A percentile compares a stretch with the other conserved stretches of the same genome.
Conservation (phyloP, 2,888 invertebrate genomes). For the Hofmannophila pseudospretella region DNA sequence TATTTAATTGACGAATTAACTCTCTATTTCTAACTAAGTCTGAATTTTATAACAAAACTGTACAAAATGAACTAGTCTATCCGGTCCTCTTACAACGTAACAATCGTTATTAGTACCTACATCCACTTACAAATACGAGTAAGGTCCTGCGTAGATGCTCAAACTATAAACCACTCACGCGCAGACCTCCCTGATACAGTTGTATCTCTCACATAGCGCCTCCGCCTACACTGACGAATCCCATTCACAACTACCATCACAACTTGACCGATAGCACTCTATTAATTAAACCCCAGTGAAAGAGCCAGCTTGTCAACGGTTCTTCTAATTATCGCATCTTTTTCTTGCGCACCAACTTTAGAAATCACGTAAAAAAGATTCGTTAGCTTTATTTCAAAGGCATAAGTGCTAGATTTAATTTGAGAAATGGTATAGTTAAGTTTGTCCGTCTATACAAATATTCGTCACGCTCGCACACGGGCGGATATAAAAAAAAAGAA, state of each 20-base stretch:
- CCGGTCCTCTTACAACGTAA: too few relatives aligned
- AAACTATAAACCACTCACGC: not conserved
- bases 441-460: slow-evolving; percentile 39
- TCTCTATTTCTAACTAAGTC: too few relatives aligned
- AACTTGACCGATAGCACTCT: slow-evolving; percentile 22
- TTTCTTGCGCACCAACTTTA: slow-evolving; percentile 21
- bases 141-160: too few relatives aligned
- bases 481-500: slow-evolving; percentile 49
- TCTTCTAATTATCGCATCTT: slow-evolving; percentile 45
- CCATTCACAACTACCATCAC: slow-evolving; percentile 31
- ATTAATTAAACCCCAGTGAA: slow-evolving; percentile 17
- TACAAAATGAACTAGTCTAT: too few relatives aligned
- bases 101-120: too few relatives aligned
- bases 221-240: slow-evolving; percentile 20
- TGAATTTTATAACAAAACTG: too few relatives aligned
- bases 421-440: slow-evolving; percentile 1
- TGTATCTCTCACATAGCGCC: slow-evolving; percentile 4
- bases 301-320: slow-evolving; percentile 39
- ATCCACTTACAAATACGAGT: too few relatives aligned
- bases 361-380: too few relatives aligned
- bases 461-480: slow-evolving; percentile 54
- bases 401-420: slow-evolving; percentile 1
- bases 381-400: slow-evolving; percentile 1
- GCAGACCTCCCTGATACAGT: slow-evolving; percentile 5
- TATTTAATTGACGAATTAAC: too few relatives aligned